Evolutionary conservation across 1,140 invertebrate genomes (phyloP), one percentile per base, ranked within the genome.

Genomic region (Hormaphis cornu): DNA sequence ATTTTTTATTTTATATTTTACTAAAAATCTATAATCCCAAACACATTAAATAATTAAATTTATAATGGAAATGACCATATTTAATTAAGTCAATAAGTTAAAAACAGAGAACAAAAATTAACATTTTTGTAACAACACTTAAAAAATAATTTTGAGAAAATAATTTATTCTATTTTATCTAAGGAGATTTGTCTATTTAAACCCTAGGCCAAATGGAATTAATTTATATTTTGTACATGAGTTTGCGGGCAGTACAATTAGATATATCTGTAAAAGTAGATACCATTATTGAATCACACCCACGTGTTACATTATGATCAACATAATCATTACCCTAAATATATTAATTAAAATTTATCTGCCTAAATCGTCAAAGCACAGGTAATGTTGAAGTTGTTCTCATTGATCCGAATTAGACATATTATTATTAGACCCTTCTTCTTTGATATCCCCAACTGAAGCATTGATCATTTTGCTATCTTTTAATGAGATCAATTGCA

Each of bases 401-500:
- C 61, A 66, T 66, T 66, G 61, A 8, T 66, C 44, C 14, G 61
- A 66, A 48, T 46, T 66, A n/a, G 40, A 48, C 18, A 66, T 66
- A 9, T n/a, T 46, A n/a, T n/a, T n/a, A n/a, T 24, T 58, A 2
- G 18, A 0, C 18, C 44, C 44, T 46, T 66, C 61, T 66, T 66
- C 61, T 66, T 66, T 66, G 20, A 66, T 66, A 4, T 66, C 69
- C 5, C 69, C 56, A 48, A 59, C 54, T 20, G 56, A 3, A 16
- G 69, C 56, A 35, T 70, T 88, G 46, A 90, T 81, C 46, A 85
- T 85, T 58, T 87, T 88, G 70, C 87, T 87, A 77, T 91, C 88
- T 78, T 91, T 91, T 40, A 90, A 80, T 58, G 88, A 89, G 73
- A 91, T 83, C 71, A 91, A 88, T 78, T 91, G 89, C 69, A 70